Base-by-base conservation (phyloP, 2,113 vertebrate species). In the Erinaceus europaeus region DNA sequence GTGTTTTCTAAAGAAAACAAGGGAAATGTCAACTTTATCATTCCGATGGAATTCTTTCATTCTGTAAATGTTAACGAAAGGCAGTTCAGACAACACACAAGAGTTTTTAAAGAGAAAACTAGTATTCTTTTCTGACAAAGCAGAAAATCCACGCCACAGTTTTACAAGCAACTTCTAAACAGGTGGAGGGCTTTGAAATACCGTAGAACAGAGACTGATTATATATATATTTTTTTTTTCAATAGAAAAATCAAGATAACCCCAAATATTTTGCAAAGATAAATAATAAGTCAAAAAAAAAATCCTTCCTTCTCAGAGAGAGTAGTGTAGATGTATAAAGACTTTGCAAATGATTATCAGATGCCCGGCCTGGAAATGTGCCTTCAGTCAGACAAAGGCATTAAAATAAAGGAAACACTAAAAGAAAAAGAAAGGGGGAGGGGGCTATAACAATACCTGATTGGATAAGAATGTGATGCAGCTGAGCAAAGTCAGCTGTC, bases 21-120 rank as follows among this genome's bases (percentile, higher is more conserved):
- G 61, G 59, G 52, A 93, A 92, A 94, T 92, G 91, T 89, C 94
- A 90, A 81, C 61, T 89, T 87, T n/a, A 1, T 67, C 14, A 61
- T 85, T 74, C 77, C 2, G 0, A 2, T 9, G 13, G 87, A 89
- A 64, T 48, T n/a, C 42, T 86, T 94, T 84, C 12, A 64, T 82
- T 87, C n/a, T 0, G 75, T 93, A 89, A 94, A 92, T 90, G 91
- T 92, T 89, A 84, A 90, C 68, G 91, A 92, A 94, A 90, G 82
- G 59, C 89, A 73, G 53, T 83, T 74, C 74, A 59, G 74, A 84
- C 17, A 79, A 91, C 29, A 57, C 27, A 57, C 55, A 27, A 29
- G 38, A 50, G 44, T 71, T 75, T 93, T 85, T 90, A 44, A 53
- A 89, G 34, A 88, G 74, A 84, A 75, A 65, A 94, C 67, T 5